Base-by-base conservation (phyloP, 1,140 invertebrate genomes). In the Sinonovacula constricta region DNA sequence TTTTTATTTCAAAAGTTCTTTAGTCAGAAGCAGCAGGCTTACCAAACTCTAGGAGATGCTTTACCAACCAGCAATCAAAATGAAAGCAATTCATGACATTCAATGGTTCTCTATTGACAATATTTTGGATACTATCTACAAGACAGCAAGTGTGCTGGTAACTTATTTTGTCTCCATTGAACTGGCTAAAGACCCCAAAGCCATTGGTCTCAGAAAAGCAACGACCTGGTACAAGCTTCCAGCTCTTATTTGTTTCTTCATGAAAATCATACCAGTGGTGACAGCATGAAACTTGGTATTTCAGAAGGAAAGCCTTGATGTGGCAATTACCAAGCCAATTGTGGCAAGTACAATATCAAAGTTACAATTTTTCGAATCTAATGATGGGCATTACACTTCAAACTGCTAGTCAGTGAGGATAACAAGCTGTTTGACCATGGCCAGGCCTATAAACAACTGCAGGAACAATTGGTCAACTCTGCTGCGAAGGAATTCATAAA, bases 181-280 rank as follows among this genome's bases (percentile, higher is more conserved):
- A 26, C 24, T 33, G n/a, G 54, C 72, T 28, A 57, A 57, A 34
- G 59, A 75, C 33, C 15, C 51, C 14, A 63, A 60, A 53, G 76
- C 76, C 18, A 49, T 15, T 31, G 81, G 81, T 10, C 72, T 82
- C n/a, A n/a, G 57, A 0, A 71, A 65, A 15, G 54, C 53, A 34
- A n/a, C 66, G 30, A 12, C 34, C 0, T 54, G 45, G 15, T 53
- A 60, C 10, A 62, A 75, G 30, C 67, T 77, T 56, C 24, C 72
- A 5, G 31, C 22, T 22, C 7, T 45, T 14, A 56, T 75, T 3
- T 63, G 18, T 3, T 31, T 80, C 12, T 31, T 82, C 5, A 71
- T 60, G 28, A 34, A 76, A 15, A 33, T 80, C 10, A 49, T 80
- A 28, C 78, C 78, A 49, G 51, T 69, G 34, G 33, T 82, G 5